Base-by-base conservation (phyloP, 2,797 vertebrate species). In the Lithobates sylvaticus region DNA sequence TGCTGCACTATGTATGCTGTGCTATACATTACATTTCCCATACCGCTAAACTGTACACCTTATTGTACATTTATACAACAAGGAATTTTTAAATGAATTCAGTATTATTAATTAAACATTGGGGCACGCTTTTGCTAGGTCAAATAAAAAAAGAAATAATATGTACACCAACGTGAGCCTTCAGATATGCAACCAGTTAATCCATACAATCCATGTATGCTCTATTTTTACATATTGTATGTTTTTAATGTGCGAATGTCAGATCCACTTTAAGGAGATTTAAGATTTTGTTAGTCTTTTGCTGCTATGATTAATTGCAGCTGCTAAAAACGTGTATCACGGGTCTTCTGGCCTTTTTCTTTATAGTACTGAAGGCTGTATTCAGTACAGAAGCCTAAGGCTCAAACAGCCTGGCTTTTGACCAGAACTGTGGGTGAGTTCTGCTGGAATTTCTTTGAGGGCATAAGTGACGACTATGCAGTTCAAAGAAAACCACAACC, bases 381-480 rank as follows among this genome's bases (percentile, higher is more conserved):
- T 81, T 81, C 32, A 54, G 58, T 64, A 69, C n/a, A 44, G 36
- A 82, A 74, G 54, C 50, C 34, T 70, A 39, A 42, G 74, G 75
- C 50, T 29, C 10, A 16, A 68, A 64, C 47, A 71, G 58, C 32
- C 15, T 78, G 75, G 65, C 75, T n/a, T 84, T 61, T 39, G 26
- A 64, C 67, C 83, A 84, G 26, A 21, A 42, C 47, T 78, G 39
- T 39, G 39, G 39, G 39, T 64, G 42, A 84, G 64, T 69, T 44
- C 23, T 0, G 15, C 67, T 47, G 82, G 82, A 76, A 76, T 69
- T 82, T 82, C 32, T 82, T 71, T 61, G 65, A 72, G 18, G 73
- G 61, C 29, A 78, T 76, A 44, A 84, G 70, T 78, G 74, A 84
- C 67, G 54, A 70, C 47, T 67, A 77, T 65, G 26, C 44, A 84